Base-by-base conservation (phyloP, 1,140 invertebrate genomes). In the Nylanderia fulva region DNA sequence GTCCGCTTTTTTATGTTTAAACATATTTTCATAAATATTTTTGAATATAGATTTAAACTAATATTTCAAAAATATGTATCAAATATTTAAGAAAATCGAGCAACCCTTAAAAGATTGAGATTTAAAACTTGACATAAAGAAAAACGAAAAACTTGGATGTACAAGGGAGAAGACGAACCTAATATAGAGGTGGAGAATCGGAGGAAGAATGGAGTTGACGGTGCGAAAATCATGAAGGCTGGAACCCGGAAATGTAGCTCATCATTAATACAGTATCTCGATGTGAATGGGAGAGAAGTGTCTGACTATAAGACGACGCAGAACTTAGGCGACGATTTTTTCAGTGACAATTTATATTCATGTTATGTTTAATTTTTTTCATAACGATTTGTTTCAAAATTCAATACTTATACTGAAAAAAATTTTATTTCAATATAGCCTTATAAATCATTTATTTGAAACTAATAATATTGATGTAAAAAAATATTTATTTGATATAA, bases 231-330 rank as follows among this genome's bases (percentile, higher is more conserved):
- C 88, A 91, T 87, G 88, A 90, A 91, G 88, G 63, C 84, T 89
- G 92, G 90, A 92, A 90, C 39, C 39, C 92, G 90, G 91, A 93
- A 93, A 93, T 88, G 86, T 91, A 91, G 84, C 86, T 92, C 91
- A 83, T 91, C 90, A 87, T 91, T 90, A n/a, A 90, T 91, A 92
- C 86, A 76, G 18, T 68, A 79, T 56, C 45, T 71, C 87, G 80
- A 85, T 84, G 82, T 89, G 52, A 89, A 39, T 76, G 15, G 13
- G 58, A 58, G 58, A 58, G 27, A 85, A 56, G 60, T 24, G 61
- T 68, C 66, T 64, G 48, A 82, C 18, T 21, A 48, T 69, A 18
- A 13, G 54, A 82, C 11, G n/a, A n/a, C n/a, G n/a, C n/a, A n/a
- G 61, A 66, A 66, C 4, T 66, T 52, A 36, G 18, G n/a, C 24